phyloP scores from a whole-genome alignment of 2,797 vertebrate genomes.

The Catharus ustulatus region DNA sequence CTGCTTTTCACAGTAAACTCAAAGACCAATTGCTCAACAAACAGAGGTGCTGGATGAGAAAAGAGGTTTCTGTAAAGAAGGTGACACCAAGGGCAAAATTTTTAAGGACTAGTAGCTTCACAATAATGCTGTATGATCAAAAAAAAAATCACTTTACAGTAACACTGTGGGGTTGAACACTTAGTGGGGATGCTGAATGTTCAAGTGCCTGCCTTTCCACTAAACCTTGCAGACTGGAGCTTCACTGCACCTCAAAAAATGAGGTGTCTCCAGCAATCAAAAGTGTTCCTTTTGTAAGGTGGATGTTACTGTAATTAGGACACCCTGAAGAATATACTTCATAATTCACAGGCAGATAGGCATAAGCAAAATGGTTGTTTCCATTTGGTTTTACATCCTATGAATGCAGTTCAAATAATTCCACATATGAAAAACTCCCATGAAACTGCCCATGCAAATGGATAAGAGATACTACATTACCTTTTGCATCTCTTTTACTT shows the following conservation, averaged over 20 bases:
- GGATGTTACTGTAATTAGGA: background rate
- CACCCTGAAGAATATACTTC: background rate
- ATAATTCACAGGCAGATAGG: background rate
- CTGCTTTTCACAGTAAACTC: background rate
- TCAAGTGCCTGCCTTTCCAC: background rate
- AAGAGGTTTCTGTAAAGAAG: background rate
- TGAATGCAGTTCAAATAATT: background rate
- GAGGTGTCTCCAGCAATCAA: background rate
- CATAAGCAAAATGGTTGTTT: background rate
- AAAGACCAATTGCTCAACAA: background rate
- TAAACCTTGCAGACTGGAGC: background rate
- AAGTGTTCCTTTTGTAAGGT: background rate
- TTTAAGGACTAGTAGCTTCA: background rate
- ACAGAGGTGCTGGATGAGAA: background rate
- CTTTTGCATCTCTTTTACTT: background rate
- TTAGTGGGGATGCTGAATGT: background rate
- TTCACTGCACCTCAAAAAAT: background rate
- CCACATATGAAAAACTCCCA: background rate
- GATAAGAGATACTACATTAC: background rate
- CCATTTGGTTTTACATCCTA: background rate
- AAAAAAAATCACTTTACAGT: background rate
- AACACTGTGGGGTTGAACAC: background rate
- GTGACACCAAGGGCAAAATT: background rate
- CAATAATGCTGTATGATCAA: background rate
- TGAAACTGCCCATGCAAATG: background rate